Evolutionary conservation across 1,140 invertebrate species (phyloP).

Genomic region (Aradophagus sp.): DNA sequence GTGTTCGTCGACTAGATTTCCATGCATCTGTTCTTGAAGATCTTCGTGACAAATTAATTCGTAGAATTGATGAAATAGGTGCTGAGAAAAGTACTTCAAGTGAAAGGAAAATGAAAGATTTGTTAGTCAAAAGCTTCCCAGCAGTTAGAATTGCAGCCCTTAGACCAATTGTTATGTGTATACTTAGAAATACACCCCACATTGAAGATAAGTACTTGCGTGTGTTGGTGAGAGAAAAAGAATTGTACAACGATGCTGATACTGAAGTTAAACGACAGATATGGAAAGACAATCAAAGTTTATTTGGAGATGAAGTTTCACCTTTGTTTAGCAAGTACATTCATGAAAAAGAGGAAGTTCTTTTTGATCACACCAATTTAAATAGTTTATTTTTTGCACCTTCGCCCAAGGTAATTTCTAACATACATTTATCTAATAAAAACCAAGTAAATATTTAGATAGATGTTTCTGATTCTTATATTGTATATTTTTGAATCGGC

Average conservation of each 20-base stretch:
- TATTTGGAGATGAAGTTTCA: constrained; percentile 98
- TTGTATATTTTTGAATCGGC: not conserved
- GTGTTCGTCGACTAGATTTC: constrained; percentile 92
- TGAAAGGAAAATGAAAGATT: constrained; percentile 91
- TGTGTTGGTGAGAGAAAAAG: constrained; percentile 90
- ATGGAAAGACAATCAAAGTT: constrained; percentile 97
- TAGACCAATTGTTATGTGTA: constrained; percentile 96
- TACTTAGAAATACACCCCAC: constrained; percentile 92
- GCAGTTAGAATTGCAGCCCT: constrained; percentile 92
- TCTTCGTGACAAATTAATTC: constrained; percentile 89
- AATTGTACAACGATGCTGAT: constrained; percentile 94
- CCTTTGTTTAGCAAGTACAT: constrained; percentile 95
- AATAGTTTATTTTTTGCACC: constrained; percentile 91
- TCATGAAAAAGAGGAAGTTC: constrained; percentile 91
- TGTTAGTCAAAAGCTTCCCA: constrained; percentile 94
- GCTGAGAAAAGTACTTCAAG: constrained; percentile 72
- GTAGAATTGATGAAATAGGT: constrained; percentile 91
- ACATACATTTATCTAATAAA: constrained; percentile 3
- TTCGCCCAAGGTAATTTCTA: constrained; percentile 85
- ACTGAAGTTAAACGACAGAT: constrained; percentile 98
- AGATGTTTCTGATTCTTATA: no score
- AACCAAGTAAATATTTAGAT: no score
- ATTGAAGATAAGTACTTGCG: constrained; percentile 95
- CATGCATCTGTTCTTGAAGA: constrained; percentile 96
- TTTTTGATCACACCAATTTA: constrained; percentile 94